phyloP scores from a whole-genome alignment of 1,140 invertebrate genomes.

The Neodiprion virginianus region DNA sequence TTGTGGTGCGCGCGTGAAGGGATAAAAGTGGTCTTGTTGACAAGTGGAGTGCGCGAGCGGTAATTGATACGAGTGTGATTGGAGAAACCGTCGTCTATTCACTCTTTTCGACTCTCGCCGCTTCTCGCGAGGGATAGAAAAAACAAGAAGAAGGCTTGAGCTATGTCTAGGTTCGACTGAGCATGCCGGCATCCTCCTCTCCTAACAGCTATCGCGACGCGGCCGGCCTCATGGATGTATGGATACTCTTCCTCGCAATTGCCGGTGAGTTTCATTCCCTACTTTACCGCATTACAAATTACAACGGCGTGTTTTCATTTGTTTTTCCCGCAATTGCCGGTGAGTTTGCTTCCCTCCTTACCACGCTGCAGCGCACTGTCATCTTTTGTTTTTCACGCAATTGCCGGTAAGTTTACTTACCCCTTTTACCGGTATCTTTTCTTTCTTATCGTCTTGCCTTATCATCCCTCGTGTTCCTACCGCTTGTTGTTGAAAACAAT shows the following conservation, averaged over 20 bases:
- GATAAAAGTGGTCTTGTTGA: no score
- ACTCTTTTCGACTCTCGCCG: not conserved
- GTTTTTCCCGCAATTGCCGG: not conserved
- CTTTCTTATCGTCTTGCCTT: slow-evolving; percentile 29
- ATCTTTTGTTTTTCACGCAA: not conserved
- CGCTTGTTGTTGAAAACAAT: not conserved
- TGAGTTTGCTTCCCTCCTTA: not conserved
- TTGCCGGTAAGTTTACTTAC: not conserved
- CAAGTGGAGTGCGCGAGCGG: no score
- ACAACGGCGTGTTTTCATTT: no score
- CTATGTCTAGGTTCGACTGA: not conserved
- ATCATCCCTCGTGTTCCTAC: no score
- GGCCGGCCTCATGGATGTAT: slow-evolving; percentile 48
- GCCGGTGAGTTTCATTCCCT: slow-evolving; percentile 41
- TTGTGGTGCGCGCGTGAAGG: no score
- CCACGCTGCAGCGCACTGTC: not conserved
- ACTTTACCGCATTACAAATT: not conserved
- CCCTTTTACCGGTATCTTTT: slow-evolving; percentile 38
- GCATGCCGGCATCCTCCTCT: slow-evolving; percentile 16
- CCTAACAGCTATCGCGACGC: slow-evolving; percentile 24
- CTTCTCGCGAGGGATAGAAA: not conserved
- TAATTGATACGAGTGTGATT: no score
- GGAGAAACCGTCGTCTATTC: no score
- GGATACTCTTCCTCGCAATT: slow-evolving; percentile 49
- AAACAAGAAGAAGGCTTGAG: slow-evolving; percentile 18